phyloP scores from a whole-genome alignment of 2,113 vertebrate species.

The Archocentrus centrarchus region DNA sequence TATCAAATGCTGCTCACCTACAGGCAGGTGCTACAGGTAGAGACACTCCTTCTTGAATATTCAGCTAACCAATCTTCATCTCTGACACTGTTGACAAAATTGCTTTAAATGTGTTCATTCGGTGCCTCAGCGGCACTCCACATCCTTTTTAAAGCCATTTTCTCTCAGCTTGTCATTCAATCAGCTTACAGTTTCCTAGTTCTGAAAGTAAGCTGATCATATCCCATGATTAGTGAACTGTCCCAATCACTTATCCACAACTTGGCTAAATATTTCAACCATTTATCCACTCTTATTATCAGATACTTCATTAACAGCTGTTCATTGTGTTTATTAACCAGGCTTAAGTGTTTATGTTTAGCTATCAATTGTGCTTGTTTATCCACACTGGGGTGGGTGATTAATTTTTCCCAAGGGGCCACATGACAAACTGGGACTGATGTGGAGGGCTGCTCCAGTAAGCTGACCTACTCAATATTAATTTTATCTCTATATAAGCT shows the following conservation, averaged over 20 bases:
- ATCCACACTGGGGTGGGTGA: neutral
- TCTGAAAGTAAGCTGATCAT: neutral
- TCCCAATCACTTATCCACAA: neutral
- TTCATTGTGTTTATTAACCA: neutral
- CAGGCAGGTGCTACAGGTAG: neutral
- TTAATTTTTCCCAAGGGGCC: neutral
- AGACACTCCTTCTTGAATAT: neutral
- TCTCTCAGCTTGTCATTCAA: neutral
- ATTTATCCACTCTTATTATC: neutral
- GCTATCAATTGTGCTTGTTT: neutral
- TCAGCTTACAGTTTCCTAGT: too few relatives aligned
- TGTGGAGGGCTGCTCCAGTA: neutral
- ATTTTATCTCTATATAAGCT: neutral
- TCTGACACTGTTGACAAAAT: neutral
- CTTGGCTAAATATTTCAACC: neutral
- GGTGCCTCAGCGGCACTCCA: neutral
- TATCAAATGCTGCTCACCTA: neutral
- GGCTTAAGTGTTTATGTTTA: slow-evolving; percentile 1
- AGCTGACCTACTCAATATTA: neutral
- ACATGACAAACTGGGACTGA: neutral
- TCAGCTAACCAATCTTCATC: neutral
- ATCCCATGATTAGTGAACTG: neutral
- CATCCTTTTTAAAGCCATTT: neutral
- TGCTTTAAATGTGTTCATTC: neutral
- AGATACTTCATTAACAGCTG: neutral